phyloP scores from a whole-genome alignment of 2,888 invertebrate genomes.

The Nycteola revayana region DNA sequence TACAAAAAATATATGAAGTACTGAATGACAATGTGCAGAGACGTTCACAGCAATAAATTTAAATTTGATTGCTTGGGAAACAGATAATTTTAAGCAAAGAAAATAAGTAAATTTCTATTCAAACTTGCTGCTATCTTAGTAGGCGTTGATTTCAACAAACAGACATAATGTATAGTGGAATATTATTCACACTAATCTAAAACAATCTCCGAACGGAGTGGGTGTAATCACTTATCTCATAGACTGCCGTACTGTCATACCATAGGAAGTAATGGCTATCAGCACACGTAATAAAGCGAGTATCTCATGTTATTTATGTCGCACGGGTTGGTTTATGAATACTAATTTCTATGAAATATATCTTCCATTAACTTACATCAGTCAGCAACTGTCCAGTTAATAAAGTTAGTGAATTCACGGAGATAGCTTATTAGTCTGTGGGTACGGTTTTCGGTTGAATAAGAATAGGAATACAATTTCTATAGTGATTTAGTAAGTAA shows the following conservation, averaged over 20 bases:
- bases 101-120: not conserved
- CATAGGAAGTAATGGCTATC: constrained; percentile 35
- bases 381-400: constrained; percentile 53
- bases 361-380: constrained; percentile 65
- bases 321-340: constrained; percentile 71
- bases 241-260: constrained; percentile 4
- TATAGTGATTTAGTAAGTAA: too few species aligned
- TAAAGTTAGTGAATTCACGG: constrained; percentile 42
- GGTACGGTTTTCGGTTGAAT: constrained; percentile 17
- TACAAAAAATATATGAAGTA: too few species aligned
- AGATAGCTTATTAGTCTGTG: constrained; percentile 20
- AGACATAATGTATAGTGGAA: constrained; percentile 10
- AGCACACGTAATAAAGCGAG: constrained; percentile 44
- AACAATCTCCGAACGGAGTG: constrained; percentile 19
- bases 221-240: constrained; percentile 12
- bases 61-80: too few species aligned
- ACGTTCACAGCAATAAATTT: too few species aligned
- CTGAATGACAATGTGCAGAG: too few species aligned
- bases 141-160: constrained; percentile 19
- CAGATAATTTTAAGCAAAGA: too few species aligned
- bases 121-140: constrained; percentile 7
- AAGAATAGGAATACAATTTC: constrained; percentile 33
- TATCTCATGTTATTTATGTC: constrained; percentile 73
- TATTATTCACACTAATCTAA: constrained; percentile 18
- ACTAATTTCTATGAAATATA: constrained; percentile 70